Evolutionary conservation across 2,113 vertebrate species (phyloP), one percentile per base, ranked within the genome.

Genomic region (Pimephales promelas): DNA sequence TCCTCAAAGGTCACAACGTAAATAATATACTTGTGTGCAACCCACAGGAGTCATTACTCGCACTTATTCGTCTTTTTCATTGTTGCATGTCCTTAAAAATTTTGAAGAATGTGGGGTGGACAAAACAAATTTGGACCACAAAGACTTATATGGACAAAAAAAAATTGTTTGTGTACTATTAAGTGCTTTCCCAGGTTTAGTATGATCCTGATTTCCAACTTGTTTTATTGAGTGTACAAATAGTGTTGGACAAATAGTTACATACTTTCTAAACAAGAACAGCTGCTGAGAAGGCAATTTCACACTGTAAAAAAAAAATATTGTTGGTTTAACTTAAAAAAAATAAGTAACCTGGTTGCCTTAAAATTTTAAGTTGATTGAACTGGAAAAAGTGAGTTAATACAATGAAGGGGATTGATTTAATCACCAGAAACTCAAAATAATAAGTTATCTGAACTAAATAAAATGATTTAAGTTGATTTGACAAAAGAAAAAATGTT

Each of bases 1-100:
- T 31, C 26, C 72, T 52, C 73, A 52, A 40, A 70, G 34, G 10
- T 43, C 66, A 71, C 68, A 71, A 71, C 5, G 43, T 71, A 45
- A 7, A 71, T 10, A n/a, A 24, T 43, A 18, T 31, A 20, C 18
- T 20, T 64, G 31, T 3, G 7, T 22, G 31, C 31, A 36, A 34
- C 31, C 13, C 4, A 24, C 57, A 13, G 0, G 13, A 26, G 5
- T 62, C 59, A 62, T 62, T 47, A 28, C 26, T 7, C 1, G 31
- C 3, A 28, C 31, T 20, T 8, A 10, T 20, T 66, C 62, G 20
- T 34, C 28, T 18, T 64, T 64, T 64, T 8, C 1, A 24, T 11
- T 64, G 61, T 7, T 9, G 28, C 8, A 59, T 59, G 34, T 64
- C 18, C 8, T 66, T 20, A 28, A 28, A 64, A 1, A 64, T 66